Percentiles rank a stretch among this genome's conserved stretches.
These are phyloP conservation scores for Catalaphyllia jardinei DNA, from an alignment of 64 coral and sea anemone species.

Conservation along the genomic window DNA sequence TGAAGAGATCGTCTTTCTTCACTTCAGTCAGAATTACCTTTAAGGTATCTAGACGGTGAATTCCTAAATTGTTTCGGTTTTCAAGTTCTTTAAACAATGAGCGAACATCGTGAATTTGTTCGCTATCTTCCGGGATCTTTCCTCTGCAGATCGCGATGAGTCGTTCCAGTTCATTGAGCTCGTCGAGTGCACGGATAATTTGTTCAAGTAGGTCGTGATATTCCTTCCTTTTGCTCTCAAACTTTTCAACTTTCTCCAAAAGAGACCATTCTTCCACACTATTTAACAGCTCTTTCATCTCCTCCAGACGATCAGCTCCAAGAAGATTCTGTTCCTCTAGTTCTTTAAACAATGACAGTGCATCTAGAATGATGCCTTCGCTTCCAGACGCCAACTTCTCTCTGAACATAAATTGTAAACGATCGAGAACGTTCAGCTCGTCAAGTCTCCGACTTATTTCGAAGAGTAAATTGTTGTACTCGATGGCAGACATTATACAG, in stretches of 20 bases:
- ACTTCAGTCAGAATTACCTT: background rate
- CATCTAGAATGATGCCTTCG: background rate
- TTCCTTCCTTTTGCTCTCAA: background rate
- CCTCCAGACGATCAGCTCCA: background rate
- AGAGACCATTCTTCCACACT: background rate
- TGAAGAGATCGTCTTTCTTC: background rate
- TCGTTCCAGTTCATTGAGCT: slow-evolving; percentile 16
- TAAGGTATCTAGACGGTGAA: background rate
- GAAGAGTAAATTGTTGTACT: background rate
- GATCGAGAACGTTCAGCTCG: background rate
- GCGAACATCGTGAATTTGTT: background rate
- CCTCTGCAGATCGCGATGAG: background rate
- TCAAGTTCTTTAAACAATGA: slow-evolving; percentile 19
- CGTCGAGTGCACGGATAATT: background rate
- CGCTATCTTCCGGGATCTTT: background rate
- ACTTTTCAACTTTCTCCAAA: background rate
- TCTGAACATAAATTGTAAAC: background rate
- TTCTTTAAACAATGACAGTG: background rate
- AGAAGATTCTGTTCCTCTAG: background rate
- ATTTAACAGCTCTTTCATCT: background rate
- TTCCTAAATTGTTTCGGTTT: background rate
- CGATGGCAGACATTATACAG: background rate
- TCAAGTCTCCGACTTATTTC: background rate
- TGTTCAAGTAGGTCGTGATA: background rate
- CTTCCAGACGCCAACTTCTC: background rate